Evolutionary conservation across 2,113 vertebrate species (phyloP), one percentile per base, ranked within the genome.

Genomic region (Kryptolebias marmoratus): DNA sequence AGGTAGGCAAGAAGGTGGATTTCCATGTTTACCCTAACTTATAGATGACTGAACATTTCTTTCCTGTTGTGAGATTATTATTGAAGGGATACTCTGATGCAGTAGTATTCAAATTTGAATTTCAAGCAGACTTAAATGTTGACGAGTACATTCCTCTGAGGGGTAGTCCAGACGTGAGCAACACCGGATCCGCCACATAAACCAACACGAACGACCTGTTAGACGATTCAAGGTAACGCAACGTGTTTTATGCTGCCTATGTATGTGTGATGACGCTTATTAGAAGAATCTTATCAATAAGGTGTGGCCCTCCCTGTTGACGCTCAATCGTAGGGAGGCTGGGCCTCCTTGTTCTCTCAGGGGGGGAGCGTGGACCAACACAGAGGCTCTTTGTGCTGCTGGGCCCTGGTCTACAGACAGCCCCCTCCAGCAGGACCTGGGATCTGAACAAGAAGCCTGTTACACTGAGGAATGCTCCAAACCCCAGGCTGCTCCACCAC

Each of bases 351-450:
- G 8, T 42, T 9, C 54, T 61, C 88, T 71, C 79, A 64, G 60
- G 79, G 73, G 84, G 64, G 2, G 59, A 71, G 67, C n/a, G 77
- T 16, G 65, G 30, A 52, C 61, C 81, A 79, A 84, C 73, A 94
- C 88, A 93, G 90, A 83, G 82, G 42, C 70, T 86, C 93, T 91
- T 92, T 94, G 91, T 94, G 83, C 22, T 73, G 70, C 80, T 64
- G 68, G 45, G 11, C 64, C 73, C 71, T 62, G 73, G 68, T 61
- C 79, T 74, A 77, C 80, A 80, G 83, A 79, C 28, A 71, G 73
- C 70, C 73, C 74, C 71, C 76, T 80, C 84, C 80, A 80, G 83
- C 62, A 4, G 47, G 73, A 85, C 77, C 79, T 70, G 67, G 70
- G 58, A 75, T 57, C 55, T 60, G 78, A 88, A 87, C 78, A 87